Percentiles rank a stretch among this genome's conserved stretches.
Evolutionary conservation across 2,797 vertebrate genomes (phyloP).

Genomic region (Danionella dracula): DNA sequence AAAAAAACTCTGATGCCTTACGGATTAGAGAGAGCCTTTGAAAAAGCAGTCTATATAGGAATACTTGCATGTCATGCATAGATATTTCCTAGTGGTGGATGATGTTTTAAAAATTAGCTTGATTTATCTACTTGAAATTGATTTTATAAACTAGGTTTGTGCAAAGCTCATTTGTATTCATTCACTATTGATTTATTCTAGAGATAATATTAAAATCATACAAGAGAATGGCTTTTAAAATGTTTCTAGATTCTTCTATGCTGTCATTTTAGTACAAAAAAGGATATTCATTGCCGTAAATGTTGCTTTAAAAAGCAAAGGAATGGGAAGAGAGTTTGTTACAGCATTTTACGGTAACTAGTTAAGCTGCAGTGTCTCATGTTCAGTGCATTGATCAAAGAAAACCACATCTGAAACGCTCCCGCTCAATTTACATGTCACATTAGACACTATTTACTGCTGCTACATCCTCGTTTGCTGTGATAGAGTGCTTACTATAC

Average conservation of each 20-base stretch:
- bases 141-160: background rate
- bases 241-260: background rate
- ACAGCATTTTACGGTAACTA: background rate
- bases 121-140: background rate
- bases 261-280: background rate
- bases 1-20: constrained; percentile 53
- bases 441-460: constrained; percentile 19
- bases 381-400: constrained; percentile 24
- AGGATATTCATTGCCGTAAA: background rate
- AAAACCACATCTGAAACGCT: constrained; percentile 10
- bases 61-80: constrained; percentile 8
- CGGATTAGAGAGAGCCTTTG: constrained; percentile 21
- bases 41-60: constrained; percentile 30
- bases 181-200: background rate
- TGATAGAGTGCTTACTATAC: constrained; percentile 5
- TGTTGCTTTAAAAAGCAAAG: background rate
- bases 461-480: background rate
- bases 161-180: background rate
- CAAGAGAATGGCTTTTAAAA: background rate
- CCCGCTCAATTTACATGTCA: constrained; percentile 12
- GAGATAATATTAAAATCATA: background rate
- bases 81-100: too few relatives aligned
- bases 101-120: constrained; percentile 4
- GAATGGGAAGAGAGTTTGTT: background rate
- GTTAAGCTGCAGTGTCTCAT: background rate